Evolutionary conservation across 1,140 invertebrate genomes (phyloP), one percentile per base, ranked within the genome.

Genomic region (Diplogasteroides magnus): DNA sequence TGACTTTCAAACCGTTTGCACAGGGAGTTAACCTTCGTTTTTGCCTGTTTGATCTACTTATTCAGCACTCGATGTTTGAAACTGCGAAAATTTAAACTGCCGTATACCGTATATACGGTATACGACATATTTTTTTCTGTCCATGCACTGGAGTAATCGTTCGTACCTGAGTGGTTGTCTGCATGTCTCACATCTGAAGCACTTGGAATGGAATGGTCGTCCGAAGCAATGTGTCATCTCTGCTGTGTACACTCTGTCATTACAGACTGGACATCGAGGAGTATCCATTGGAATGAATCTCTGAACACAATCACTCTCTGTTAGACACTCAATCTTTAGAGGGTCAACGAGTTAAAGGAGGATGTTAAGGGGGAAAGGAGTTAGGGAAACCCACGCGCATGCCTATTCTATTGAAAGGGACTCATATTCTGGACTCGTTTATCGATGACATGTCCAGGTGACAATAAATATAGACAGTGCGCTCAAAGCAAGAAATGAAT

Each of bases 141-240:
- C n/a, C n/a, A n/a, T n/a, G n/a, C n/a, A n/a, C n/a, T n/a, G n/a
- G n/a, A n/a, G n/a, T n/a, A n/a, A n/a, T n/a, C n/a, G n/a, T 48
- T 48, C 69, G 23, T n/a, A 75, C 74, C 74, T 74, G n/a, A 75
- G 57, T 6, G 71, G 63, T 29, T 69, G 69, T 31, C 61, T 65
- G 64, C 74, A 76, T 31, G 60, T 48, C 31, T 31, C 13, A 64
- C 74, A 76, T 55, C 73, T 61, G 69, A 76, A 76, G 55, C 74
- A 76, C 14, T 64, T 71, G 19, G 67, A 60, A 61, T 76, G 74
- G 57, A 72, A 76, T 28, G 67, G 70, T 61, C 56, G 29, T n/a
- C 68, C 64, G 31, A 72, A 71, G 60, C 74, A 76, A 29, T 74
- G 72, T 28, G 76, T 72, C 48, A 68, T 64, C 29, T 76, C 74